Conservation (phyloP, 2,888 invertebrate genomes). For the Oscheius sp. region DNA sequence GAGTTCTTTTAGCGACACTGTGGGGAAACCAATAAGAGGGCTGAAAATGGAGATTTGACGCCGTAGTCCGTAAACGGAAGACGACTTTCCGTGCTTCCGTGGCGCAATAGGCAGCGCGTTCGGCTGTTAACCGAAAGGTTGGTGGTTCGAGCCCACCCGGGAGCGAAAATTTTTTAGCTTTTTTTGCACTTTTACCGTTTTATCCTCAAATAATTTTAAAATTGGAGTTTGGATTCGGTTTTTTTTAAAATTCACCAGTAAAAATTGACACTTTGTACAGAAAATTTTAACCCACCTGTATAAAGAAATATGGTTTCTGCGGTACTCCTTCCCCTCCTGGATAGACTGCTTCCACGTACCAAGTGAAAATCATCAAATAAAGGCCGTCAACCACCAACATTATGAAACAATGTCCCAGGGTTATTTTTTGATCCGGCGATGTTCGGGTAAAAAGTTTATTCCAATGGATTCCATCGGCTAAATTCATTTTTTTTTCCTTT, state of each 20-base stretch:
- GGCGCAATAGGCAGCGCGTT: conserved; percentile 70
- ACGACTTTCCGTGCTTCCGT: conserved; percentile 54
- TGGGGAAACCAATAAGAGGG: conserved; percentile 64
- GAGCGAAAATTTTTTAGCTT: conserved; percentile 74
- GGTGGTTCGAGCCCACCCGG: conserved; percentile 77
- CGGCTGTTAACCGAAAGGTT: conserved; percentile 74
- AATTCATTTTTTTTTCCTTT: conserved; percentile 7
- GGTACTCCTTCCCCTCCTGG: conserved; percentile 85
- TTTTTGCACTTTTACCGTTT: not conserved
- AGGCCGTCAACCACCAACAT: conserved; percentile 59
- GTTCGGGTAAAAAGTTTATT: conserved; percentile 42
- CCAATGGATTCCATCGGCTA: conserved; percentile 59
- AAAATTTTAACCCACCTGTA: conserved; percentile 77
- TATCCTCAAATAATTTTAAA: no score
- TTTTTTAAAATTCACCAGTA: no score
- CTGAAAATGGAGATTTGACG: conserved; percentile 32
- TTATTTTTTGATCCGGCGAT: conserved; percentile 56
- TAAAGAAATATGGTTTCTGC: conserved; percentile 82
- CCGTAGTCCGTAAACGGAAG: no score
- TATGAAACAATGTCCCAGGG: conserved; percentile 49
- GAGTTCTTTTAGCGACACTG: conserved; percentile 24
- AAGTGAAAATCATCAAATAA: conserved; percentile 83
- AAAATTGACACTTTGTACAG: no score
- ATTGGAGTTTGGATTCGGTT: no score
- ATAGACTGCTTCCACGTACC: conserved; percentile 87